phyloP scores from a whole-genome alignment of 2,113 vertebrate species.

The Ciconia maguari region DNA sequence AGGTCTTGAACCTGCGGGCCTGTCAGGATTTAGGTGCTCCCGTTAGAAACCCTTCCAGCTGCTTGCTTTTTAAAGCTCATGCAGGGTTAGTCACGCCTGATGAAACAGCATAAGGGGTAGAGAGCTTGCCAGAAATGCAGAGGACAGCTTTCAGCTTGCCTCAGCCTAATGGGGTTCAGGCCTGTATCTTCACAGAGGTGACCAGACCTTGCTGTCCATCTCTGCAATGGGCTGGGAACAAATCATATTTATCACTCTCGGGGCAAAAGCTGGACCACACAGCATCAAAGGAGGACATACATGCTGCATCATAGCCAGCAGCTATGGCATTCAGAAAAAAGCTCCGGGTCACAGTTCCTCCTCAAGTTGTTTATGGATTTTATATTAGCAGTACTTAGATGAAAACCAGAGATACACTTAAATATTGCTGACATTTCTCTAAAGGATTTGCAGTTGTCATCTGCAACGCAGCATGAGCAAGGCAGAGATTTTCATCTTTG shows the following conservation, averaged over 20 bases:
- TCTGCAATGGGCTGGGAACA: background rate
- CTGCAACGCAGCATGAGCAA: background rate
- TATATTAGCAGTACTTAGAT: background rate
- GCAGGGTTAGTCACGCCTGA: background rate
- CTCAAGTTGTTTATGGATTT: background rate
- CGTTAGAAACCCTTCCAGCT: background rate
- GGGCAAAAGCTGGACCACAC: background rate
- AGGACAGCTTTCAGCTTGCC: background rate
- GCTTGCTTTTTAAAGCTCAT: background rate
- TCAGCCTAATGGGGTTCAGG: background rate
- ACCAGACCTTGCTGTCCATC: background rate
- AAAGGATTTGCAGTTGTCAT: background rate
- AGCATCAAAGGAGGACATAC: background rate
- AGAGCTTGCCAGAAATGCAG: background rate
- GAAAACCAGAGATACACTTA: background rate
- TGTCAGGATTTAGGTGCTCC: background rate
- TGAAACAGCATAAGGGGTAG: background rate
- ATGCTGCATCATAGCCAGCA: background rate
- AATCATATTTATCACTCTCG: fast-evolving
- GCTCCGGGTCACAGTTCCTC: background rate
- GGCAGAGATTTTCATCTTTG: background rate
- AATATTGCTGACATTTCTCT: background rate
- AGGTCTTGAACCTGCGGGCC: background rate
- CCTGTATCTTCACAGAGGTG: background rate
- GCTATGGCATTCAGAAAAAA: background rate